These are phyloP conservation scores for Epinotia demarniana DNA, from an alignment of 2,888 invertebrate species.

Conservation along the genomic window DNA sequence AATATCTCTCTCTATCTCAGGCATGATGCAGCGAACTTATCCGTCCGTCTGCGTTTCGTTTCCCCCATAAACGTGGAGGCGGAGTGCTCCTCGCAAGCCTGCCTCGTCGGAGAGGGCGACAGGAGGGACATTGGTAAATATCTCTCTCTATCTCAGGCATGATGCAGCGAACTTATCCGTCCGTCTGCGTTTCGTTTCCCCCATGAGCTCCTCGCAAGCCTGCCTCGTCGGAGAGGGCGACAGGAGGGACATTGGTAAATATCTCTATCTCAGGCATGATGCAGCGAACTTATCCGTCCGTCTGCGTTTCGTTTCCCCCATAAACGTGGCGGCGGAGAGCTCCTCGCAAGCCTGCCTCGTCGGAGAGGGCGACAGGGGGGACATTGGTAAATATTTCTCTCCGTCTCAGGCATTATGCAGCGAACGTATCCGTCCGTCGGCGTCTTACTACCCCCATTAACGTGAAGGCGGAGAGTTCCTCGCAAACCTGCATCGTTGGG, in stretches of 20 bases:
- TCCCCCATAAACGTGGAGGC: no score
- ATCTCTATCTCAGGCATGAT: conserved; percentile 40
- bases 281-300: no score
- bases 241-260: no score
- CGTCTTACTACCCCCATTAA: conserved; percentile 52
- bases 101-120: conserved; percentile 54
- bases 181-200: not conserved
- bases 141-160: conserved; percentile 6
- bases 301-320: conserved; percentile 19
- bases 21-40: no score
- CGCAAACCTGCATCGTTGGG: conserved; percentile 53
- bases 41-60: conserved; percentile 32
- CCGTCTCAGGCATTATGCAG: conserved; percentile 15
- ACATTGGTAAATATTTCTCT: not conserved
- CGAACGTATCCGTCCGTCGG: conserved; percentile 42
- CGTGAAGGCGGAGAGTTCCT: conserved; percentile 60
- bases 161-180: conserved; percentile 35
- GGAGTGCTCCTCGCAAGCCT: conserved; percentile 52
- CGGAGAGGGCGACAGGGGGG: no score
- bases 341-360: no score
- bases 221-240: no score
- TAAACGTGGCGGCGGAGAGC: no score
- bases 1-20: conserved; percentile 14
- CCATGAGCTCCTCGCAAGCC: no score
- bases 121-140: conserved; percentile 25